Conservation (phyloP, 2,113 vertebrate genomes). For the Verasper variegatus region DNA sequence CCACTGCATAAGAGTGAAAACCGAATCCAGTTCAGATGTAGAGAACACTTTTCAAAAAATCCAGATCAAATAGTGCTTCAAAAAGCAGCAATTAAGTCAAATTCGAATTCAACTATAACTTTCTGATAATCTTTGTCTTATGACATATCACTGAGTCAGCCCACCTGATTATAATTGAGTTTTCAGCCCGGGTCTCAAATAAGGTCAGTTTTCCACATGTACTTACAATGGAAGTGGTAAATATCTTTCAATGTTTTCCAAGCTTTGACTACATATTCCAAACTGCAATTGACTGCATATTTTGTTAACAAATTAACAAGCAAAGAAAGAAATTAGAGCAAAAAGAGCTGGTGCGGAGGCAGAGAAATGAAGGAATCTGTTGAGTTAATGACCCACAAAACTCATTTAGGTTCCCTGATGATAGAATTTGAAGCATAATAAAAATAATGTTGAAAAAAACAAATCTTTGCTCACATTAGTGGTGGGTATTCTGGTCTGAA, state of each 20-base stretch:
- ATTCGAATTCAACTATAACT: too few species aligned
- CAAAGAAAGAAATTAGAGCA: background rate
- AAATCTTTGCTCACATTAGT: background rate
- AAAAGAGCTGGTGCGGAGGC: slow-evolving; percentile 24
- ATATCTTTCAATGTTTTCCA: background rate
- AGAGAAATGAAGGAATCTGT: slow-evolving; percentile 23
- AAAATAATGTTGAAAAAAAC: slow-evolving; percentile 1
- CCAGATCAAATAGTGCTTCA: too few species aligned
- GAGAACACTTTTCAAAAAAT: too few species aligned
- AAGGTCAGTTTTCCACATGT: background rate
- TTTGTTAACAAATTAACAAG: background rate
- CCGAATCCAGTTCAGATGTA: too few species aligned
- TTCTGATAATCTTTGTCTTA: too few species aligned
- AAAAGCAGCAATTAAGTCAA: too few species aligned
- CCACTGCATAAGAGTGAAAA: background rate
- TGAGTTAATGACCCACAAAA: slow-evolving; percentile 41
- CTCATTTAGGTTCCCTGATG: slow-evolving; percentile 27
- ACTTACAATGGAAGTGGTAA: background rate
- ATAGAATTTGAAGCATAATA: slow-evolving; percentile 8
- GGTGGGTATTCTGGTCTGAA: slow-evolving; percentile 19
- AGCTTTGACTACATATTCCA: background rate
- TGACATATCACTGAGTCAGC: too few species aligned
- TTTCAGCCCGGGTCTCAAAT: too few species aligned
- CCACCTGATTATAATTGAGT: too few species aligned
- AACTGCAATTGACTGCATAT: slow-evolving; percentile 5